Conservation (phyloP, 2,797 vertebrate genomes). For the Tinamus major region DNA sequence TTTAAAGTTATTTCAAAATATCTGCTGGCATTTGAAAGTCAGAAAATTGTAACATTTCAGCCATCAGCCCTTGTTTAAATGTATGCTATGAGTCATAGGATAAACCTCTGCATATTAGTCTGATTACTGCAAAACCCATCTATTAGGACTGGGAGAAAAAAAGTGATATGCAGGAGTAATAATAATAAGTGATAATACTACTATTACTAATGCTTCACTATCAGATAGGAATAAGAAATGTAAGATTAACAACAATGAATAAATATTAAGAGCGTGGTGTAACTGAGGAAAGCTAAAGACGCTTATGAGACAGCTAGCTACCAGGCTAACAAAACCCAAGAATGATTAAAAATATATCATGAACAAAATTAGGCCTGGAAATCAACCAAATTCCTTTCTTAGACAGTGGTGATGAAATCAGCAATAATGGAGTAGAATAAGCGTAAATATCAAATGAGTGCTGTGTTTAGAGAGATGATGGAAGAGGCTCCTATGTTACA, state of each 20-base stretch:
- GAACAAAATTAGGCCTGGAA: background rate
- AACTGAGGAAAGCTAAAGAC: background rate
- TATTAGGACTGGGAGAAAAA: background rate
- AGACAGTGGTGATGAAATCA: background rate
- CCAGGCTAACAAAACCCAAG: background rate
- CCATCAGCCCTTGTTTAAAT: background rate
- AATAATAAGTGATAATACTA: background rate
- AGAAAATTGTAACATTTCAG: background rate
- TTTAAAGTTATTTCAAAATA: background rate
- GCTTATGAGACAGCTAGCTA: background rate
- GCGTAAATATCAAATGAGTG: background rate
- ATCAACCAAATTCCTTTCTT: background rate
- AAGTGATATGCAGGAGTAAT: background rate
- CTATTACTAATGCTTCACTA: background rate
- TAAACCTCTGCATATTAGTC: background rate
- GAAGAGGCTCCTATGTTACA: background rate
- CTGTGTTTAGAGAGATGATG: background rate
- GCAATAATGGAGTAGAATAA: background rate
- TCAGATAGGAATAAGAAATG: background rate
- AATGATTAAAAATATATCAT: background rate
- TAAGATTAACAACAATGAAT: background rate
- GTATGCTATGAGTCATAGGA: background rate
- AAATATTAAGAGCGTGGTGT: background rate
- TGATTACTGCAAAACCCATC: background rate
- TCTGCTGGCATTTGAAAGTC: background rate